A percentile compares a stretch with the other conserved stretches of the same genome.
Conservation (phyloP, 2,888 invertebrate species). For the Chrysolina haemoptera region DNA sequence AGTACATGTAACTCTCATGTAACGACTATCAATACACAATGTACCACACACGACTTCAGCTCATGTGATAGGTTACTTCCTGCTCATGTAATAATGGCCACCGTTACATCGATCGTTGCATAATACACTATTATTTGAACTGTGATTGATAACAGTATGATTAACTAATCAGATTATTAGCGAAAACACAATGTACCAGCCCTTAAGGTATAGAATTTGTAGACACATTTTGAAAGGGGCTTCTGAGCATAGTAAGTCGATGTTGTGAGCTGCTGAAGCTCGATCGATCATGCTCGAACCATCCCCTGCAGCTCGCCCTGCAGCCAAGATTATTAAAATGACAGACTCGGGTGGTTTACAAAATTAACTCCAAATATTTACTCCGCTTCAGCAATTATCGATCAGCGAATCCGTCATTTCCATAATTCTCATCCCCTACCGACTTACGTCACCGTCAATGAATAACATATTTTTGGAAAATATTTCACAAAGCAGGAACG, state of each 20-base stretch:
- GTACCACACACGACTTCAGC: no score
- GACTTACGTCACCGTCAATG: neutral
- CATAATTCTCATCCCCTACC: neutral
- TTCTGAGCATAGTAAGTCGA: neutral
- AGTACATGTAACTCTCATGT: no score
- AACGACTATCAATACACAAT: no score
- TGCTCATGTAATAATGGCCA: neutral
- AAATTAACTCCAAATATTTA: constrained; percentile 17
- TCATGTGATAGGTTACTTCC: no score
- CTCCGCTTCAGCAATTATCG: neutral
- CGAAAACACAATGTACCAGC: no score
- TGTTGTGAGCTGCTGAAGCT: neutral
- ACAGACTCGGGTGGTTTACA: constrained; percentile 11
- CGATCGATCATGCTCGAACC: neutral
- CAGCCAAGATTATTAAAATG: constrained; percentile 4
- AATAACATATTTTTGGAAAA: constrained; percentile 7
- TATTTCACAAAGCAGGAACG: neutral
- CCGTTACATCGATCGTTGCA: neutral
- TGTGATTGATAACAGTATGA: no score
- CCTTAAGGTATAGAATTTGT: neutral
- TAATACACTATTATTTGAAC: no score
- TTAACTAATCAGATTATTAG: no score
- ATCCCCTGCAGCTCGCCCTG: neutral
- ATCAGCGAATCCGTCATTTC: constrained; percentile 8
- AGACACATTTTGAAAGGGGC: neutral